Base-by-base conservation (phyloP, 2,797 vertebrate genomes). In the Sylvilagus floridanus region DNA sequence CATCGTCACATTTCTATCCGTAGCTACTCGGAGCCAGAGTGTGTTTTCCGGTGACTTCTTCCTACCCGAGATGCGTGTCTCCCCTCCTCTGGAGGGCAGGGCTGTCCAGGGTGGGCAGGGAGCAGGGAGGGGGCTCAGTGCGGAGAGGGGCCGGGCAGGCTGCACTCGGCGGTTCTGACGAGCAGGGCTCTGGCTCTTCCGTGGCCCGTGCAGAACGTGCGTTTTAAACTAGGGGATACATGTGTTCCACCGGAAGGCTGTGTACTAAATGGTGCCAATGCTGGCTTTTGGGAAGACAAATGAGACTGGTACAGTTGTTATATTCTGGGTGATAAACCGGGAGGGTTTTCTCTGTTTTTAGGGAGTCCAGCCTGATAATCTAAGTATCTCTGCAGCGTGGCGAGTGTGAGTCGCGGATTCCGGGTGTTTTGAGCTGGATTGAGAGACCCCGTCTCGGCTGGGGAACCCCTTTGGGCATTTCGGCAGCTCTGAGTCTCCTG, bases 181-280 rank as follows among this genome's bases (percentile, higher is more conserved):
- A 42, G 76, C 24, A 14, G 30, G n/a, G 32, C 4, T 0, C 30
- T 24, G n/a, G 32, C 4, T 0, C 30, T 21, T 68, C n/a, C 30
- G 65, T 32, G 0, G 14, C 54, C 54, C 28, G 63, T 9, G 2
- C 24, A 47, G 16, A 47, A 1, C 0, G 0, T 60, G 21, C 72
- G 5, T 68, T 85, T 66, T 54, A 57, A 79, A 22, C 11, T 2
- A 52, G 30, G 37, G 47, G 60, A 22, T 35, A 5, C 4, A 0
- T 30, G 76, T 84, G n/a, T 66, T 37, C 5, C 11, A 0, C 32
- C 12, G 8, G 21, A 69, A 32, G 14, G 22, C 30, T 30, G 1
- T 12, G 0, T 37, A 3, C 42, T 50, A 37, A 60, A 3, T 37
- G 83, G 77, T 77, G 26, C 0, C 7, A 68, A 60, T 63, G 0